Conservation (phyloP, 2,888 invertebrate genomes). For the Steromphala cineraria region DNA sequence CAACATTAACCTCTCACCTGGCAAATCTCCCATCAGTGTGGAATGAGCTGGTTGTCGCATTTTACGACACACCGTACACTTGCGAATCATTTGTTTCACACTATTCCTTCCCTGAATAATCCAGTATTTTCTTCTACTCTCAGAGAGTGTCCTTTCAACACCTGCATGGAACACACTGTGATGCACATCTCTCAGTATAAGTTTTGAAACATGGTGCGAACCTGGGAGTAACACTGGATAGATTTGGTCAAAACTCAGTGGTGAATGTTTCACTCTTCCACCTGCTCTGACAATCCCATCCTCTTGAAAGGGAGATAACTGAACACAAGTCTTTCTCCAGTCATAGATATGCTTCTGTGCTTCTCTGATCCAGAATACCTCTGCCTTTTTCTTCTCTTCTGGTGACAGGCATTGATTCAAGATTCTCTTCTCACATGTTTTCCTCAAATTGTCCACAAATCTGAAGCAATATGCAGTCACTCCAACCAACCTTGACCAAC, state of each 20-base stretch:
- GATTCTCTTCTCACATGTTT: background rate
- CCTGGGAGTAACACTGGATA: slow-evolving; percentile 11
- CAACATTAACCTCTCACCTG: background rate
- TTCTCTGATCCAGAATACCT: background rate
- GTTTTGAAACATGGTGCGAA: background rate
- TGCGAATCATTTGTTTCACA: background rate
- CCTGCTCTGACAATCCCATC: slow-evolving; percentile 11
- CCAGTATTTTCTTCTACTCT: slow-evolving; percentile 11
- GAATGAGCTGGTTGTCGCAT: background rate
- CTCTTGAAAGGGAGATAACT: background rate
- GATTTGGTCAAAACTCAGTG: background rate
- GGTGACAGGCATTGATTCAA: background rate
- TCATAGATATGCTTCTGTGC: background rate
- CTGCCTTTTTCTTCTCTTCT: too few species aligned
- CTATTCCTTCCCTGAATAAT: slow-evolving; percentile 12
- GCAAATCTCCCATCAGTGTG: slow-evolving; percentile 24
- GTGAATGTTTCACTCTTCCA: slow-evolving; percentile 15
- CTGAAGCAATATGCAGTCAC: slow-evolving; percentile 21
- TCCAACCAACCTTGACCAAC: background rate
- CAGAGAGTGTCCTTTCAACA: slow-evolving; percentile 16
- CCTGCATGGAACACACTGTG: background rate
- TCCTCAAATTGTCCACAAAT: background rate
- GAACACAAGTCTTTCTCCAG: background rate
- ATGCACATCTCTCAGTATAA: slow-evolving; percentile 13
- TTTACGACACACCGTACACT: slow-evolving; percentile 18